Percentiles rank a stretch among this genome's conserved stretches.
phyloP scores from a whole-genome alignment of 2,113 vertebrate species.

The Plecturocebus donacophilus region DNA sequence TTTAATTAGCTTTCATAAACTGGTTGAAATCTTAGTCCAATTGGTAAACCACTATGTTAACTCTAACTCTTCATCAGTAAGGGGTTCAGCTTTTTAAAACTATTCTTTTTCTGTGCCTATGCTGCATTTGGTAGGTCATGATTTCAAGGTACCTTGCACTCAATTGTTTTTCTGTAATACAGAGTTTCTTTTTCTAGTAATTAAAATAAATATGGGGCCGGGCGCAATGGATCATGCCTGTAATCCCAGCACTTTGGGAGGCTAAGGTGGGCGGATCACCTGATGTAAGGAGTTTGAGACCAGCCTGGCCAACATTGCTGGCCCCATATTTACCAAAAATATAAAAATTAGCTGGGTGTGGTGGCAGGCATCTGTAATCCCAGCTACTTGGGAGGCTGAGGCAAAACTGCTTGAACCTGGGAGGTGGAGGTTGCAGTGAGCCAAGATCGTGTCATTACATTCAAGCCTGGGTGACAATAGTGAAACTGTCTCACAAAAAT shows the following conservation, averaged over 20 bases:
- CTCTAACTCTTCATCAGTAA: slow-evolving; percentile 92
- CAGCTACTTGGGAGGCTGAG: too few species aligned
- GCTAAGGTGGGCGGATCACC: too few species aligned
- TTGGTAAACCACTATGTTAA: slow-evolving; percentile 95
- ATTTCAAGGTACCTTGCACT: slow-evolving; percentile 93
- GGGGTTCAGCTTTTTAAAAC: slow-evolving; percentile 88
- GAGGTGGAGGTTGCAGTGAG: too few species aligned
- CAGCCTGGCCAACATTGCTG: too few species aligned
- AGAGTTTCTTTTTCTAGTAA: slow-evolving; percentile 93
- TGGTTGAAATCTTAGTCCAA: slow-evolving; percentile 96
- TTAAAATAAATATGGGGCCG: background rate
- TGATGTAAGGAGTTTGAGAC: too few species aligned
- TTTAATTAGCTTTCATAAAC: slow-evolving; percentile 96
- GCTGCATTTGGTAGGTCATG: slow-evolving; percentile 92
- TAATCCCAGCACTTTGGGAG: too few species aligned
- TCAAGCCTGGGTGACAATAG: background rate
- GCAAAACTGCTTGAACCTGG: too few species aligned
- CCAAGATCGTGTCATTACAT: too few species aligned
- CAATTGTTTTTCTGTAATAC: slow-evolving; percentile 94
- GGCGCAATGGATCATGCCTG: too few species aligned
- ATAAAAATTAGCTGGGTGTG: too few species aligned
- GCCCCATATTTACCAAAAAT: too few species aligned
- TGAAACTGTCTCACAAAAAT: background rate
- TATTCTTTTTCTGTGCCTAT: slow-evolving; percentile 92
- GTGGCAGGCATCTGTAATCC: too few species aligned